Evolutionary conservation across 2,113 vertebrate species (phyloP).

Genomic region (Sakesphorus luctuosus): DNA sequence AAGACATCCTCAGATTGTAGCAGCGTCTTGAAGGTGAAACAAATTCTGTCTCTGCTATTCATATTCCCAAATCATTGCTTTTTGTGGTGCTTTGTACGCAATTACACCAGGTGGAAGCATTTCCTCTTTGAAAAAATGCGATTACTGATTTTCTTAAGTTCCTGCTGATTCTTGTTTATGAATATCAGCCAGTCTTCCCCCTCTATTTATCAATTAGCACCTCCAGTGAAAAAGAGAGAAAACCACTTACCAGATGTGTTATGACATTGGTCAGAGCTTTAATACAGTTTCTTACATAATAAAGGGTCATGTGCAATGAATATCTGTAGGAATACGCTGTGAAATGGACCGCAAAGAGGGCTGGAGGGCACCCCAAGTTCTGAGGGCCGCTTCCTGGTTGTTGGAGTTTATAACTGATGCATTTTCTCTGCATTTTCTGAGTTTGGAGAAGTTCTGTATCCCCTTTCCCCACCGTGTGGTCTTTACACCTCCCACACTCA

Average conservation of each 20-base stretch:
- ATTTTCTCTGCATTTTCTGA: no score
- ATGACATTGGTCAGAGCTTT: not conserved
- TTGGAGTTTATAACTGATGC: no score
- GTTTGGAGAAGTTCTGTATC: no score
- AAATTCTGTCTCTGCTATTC: not conserved
- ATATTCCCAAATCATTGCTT: not conserved
- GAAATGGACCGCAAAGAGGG: no score
- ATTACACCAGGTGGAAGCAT: not conserved
- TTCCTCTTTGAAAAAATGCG: not conserved
- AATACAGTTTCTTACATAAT: not conserved
- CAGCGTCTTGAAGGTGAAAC: fast-evolving
- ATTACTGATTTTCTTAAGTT: not conserved
- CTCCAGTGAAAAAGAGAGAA: not conserved
- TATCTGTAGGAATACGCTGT: not conserved
- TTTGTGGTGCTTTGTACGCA: not conserved
- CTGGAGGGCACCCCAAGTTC: no score
- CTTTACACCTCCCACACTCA: no score
- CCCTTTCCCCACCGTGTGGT: no score
- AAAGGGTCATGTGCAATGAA: not conserved
- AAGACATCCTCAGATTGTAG: fast-evolving
- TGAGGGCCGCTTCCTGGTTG: no score
- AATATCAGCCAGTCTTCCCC: not conserved
- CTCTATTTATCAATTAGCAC: not conserved
- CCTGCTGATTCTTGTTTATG: not conserved
- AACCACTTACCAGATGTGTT: not conserved